A percentile compares a stretch with the other conserved stretches of the same genome.
Conservation (phyloP, 2,797 vertebrate genomes). For the Mus caroli region DNA sequence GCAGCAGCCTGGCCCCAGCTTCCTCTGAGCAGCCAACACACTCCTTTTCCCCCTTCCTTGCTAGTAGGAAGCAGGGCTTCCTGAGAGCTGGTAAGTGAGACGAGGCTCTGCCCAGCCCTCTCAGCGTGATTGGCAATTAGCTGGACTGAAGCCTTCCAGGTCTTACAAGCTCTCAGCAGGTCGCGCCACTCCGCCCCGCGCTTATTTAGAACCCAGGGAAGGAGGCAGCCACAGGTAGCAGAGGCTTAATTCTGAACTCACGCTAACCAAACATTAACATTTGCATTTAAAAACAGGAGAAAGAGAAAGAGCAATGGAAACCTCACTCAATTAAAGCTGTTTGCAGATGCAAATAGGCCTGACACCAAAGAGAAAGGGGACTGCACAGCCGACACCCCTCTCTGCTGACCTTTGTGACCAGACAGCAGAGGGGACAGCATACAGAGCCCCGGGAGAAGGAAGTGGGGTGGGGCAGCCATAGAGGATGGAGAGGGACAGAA, state of each 20-base stretch:
- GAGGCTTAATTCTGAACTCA: conserved; percentile 78
- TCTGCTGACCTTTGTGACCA: conserved; percentile 76
- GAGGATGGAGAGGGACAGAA: conserved; percentile 71
- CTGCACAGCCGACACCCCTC: conserved; percentile 44
- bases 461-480: neutral
- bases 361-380: conserved; percentile 72
- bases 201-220: conserved; percentile 73
- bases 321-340: conserved; percentile 74
- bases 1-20: neutral
- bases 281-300: conserved; percentile 77
- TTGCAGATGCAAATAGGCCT: conserved; percentile 81
- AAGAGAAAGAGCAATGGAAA: conserved; percentile 79
- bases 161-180: conserved; percentile 65
- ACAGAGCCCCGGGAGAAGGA: conserved; percentile 40
- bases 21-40: conserved; percentile 17
- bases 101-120: conserved; percentile 56
- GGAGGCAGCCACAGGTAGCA: conserved; percentile 72
- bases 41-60: conserved; percentile 47
- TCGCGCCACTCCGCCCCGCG: conserved; percentile 54
- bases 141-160: conserved; percentile 71
- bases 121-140: conserved; percentile 78
- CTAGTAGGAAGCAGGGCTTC: conserved; percentile 76
- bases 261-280: conserved; percentile 76
- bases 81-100: conserved; percentile 79
- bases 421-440: conserved; percentile 45